A percentile compares a stretch with the other conserved stretches of the same genome.
phyloP scores from a whole-genome alignment of 2,888 invertebrate genomes.

The Scaptomyza polygonia region DNA sequence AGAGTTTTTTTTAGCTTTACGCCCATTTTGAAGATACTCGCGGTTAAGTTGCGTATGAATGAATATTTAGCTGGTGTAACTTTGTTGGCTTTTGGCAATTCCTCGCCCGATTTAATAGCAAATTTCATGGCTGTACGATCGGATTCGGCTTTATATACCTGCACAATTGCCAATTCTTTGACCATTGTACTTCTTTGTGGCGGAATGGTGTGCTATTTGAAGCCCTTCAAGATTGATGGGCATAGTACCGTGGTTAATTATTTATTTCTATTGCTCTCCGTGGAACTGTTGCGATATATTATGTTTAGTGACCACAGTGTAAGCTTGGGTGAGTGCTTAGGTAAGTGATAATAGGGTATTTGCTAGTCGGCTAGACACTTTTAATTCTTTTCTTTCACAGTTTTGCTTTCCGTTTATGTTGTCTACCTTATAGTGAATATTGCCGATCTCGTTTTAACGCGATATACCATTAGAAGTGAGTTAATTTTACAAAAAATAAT shows the following conservation, averaged over 20 bases:
- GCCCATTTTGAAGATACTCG: conserved; percentile 55
- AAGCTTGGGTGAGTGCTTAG: too few species aligned
- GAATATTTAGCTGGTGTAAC: conserved; percentile 59
- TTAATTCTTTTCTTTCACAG: conserved; percentile 10
- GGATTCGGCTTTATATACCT: conserved; percentile 24
- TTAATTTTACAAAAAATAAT: conserved; percentile 9
- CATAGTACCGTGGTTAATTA: conserved; percentile 38
- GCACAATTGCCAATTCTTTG: conserved; percentile 24
- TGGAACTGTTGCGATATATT: conserved; percentile 22
- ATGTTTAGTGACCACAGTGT: not conserved
- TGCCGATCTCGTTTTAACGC: conserved; percentile 33
- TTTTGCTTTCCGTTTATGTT: conserved; percentile 31
- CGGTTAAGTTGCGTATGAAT: conserved; percentile 46
- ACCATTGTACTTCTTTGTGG: conserved; percentile 46
- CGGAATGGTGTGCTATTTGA: conserved; percentile 52
- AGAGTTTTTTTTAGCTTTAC: conserved; percentile 33
- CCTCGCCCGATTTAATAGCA: conserved; percentile 48
- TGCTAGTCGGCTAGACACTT: too few species aligned
- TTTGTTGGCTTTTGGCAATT: conserved; percentile 46
- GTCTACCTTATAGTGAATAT: conserved; percentile 47
- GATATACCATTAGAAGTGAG: conserved; percentile 48
- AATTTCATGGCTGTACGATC: conserved; percentile 45
- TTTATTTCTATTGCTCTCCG: conserved; percentile 43
- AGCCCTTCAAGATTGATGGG: conserved; percentile 56
- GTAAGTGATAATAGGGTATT: too few species aligned